phyloP scores from a whole-genome alignment of 1,140 invertebrate genomes.

The Vollenhovia emeryi region DNA sequence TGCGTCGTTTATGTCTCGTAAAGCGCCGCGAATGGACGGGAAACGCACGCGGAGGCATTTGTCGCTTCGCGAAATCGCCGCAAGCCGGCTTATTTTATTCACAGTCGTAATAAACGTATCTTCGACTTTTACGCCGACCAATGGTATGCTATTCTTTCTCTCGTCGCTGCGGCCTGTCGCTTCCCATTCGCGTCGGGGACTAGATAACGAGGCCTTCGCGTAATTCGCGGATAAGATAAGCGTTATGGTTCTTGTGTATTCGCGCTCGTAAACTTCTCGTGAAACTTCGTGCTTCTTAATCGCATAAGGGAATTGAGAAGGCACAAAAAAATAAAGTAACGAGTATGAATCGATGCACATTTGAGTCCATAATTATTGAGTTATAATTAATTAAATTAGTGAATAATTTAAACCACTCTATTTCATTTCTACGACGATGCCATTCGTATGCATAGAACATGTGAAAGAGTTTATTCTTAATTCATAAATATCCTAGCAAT shows the following conservation, averaged over 20 bases:
- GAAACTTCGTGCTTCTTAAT: neutral
- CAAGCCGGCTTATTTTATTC: constrained; percentile 57
- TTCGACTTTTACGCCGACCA: constrained; percentile 28
- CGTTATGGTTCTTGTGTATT: neutral
- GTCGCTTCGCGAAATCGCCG: constrained; percentile 49
- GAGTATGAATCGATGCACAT: neutral
- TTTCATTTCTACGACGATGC: neutral
- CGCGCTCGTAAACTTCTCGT: neutral
- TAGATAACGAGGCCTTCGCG: neutral
- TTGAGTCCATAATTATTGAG: neutral
- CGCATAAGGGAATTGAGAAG: constrained; percentile 6
- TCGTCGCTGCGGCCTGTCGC: neutral
- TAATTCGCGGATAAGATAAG: constrained; percentile 51
- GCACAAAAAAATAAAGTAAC: neutral
- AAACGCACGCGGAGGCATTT: constrained; percentile 49
- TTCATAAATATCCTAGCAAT: neutral
- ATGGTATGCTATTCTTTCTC: neutral
- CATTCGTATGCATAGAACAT: neutral
- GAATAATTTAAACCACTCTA: neutral
- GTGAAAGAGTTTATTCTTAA: neutral
- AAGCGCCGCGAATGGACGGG: constrained; percentile 31
- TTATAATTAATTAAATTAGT: too few species aligned
- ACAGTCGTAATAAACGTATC: constrained; percentile 62
- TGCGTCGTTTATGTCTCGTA: constrained; percentile 63
- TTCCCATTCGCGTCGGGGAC: neutral